Percentiles rank a stretch among this genome's conserved stretches.
Evolutionary conservation across 2,888 invertebrate species (phyloP).

Genomic region (Cryptophagus acutangulus): DNA sequence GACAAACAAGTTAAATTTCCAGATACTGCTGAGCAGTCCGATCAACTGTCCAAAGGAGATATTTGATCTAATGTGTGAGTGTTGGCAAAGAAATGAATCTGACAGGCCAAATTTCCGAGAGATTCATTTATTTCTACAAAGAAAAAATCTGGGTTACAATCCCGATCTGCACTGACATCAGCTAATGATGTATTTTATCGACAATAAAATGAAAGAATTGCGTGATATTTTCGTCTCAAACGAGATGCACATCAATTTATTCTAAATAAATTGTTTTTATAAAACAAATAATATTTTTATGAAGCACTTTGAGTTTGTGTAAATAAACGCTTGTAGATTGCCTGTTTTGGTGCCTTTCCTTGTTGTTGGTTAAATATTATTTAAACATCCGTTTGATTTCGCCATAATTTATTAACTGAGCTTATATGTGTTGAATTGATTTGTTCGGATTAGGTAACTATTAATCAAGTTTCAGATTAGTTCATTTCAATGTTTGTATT

Average conservation of each 20-base stretch:
- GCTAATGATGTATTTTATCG: conserved; percentile 33
- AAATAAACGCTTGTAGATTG: no score
- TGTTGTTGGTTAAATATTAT: no score
- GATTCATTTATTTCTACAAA: conserved; percentile 77
- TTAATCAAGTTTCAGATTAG: no score
- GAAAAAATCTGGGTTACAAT: conserved; percentile 63
- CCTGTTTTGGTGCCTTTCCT: no score
- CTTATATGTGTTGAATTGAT: no score
- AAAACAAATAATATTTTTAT: background rate
- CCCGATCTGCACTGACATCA: conserved; percentile 44
- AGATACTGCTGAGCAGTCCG: conserved; percentile 62
- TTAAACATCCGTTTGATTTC: no score
- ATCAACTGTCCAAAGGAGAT: conserved; percentile 78
- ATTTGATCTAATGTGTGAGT: conserved; percentile 80
- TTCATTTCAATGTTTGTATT: no score
- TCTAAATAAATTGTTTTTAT: conserved; percentile 3
- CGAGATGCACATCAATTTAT: conserved; percentile 9
- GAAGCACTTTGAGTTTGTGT: no score
- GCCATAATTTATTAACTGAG: no score
- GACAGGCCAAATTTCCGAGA: conserved; percentile 77
- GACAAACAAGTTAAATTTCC: no score
- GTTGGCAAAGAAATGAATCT: conserved; percentile 76
- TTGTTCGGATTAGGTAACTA: no score
- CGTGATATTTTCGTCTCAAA: no score
- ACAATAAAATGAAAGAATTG: conserved; percentile 38